Conservation (phyloP, 2,888 invertebrate genomes). For the Dasysyrphus tricinctus region DNA sequence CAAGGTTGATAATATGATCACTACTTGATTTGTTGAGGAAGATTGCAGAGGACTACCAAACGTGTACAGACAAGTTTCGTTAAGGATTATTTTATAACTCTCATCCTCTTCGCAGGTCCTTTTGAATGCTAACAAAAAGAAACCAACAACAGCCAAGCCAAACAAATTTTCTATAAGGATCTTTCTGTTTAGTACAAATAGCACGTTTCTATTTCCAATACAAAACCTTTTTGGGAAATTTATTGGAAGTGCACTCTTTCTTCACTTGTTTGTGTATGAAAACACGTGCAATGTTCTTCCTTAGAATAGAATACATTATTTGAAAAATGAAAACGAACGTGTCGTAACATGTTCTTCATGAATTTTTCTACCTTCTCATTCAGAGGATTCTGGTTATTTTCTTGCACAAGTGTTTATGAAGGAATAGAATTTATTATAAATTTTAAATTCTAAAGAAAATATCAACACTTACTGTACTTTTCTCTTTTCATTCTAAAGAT, state of each 20-base stretch:
- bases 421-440: background rate
- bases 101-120: background rate
- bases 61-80: slow-evolving; percentile 21
- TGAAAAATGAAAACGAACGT: slow-evolving; percentile 12
- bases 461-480: slow-evolving; percentile 9
- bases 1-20: background rate
- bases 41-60: slow-evolving; percentile 17
- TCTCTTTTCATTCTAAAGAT: slow-evolving; percentile 17
- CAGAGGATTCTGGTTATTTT: slow-evolving; percentile 6
- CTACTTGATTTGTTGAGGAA: background rate
- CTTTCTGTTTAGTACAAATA: slow-evolving; percentile 26
- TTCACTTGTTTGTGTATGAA: slow-evolving; percentile 7
- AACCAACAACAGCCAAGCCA: background rate
- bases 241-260: background rate
- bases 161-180: background rate
- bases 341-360: slow-evolving; percentile 32
- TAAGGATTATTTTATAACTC: slow-evolving; percentile 17
- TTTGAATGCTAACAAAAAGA: background rate
- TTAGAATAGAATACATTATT: background rate
- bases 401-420: slow-evolving; percentile 17
- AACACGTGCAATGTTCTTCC: slow-evolving; percentile 27
- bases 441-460: background rate
- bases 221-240: slow-evolving; percentile 1
- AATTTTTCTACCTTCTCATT: slow-evolving; percentile 18
- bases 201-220: slow-evolving; percentile 28